phyloP scores from a whole-genome alignment of 1,140 invertebrate genomes.

The Trachymyrmex cornetzi region DNA sequence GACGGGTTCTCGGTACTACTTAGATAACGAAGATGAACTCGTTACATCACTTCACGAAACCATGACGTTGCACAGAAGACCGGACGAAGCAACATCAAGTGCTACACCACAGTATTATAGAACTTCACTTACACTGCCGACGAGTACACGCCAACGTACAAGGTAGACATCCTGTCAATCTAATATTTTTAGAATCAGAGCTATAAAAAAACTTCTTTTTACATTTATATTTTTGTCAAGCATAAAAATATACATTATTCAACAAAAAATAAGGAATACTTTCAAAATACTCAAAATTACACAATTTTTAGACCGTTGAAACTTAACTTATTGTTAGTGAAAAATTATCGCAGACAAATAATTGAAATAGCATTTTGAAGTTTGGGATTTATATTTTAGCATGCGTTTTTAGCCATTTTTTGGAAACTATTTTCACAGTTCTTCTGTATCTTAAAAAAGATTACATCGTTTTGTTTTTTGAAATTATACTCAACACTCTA shows the following conservation, averaged over 20 bases:
- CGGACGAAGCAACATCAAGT: constrained; percentile 84
- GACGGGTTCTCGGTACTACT: constrained; percentile 89
- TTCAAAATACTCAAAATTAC: too few relatives aligned
- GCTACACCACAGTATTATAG: constrained; percentile 88
- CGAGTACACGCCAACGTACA: constrained; percentile 88
- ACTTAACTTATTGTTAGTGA: too few relatives aligned
- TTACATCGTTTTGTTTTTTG: too few relatives aligned
- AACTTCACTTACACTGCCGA: constrained; percentile 90
- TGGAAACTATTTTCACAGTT: too few relatives aligned
- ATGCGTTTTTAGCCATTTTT: not conserved
- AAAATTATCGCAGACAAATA: too few relatives aligned
- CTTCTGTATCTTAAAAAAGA: too few relatives aligned
- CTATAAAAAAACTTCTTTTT: not conserved
- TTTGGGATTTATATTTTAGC: not conserved
- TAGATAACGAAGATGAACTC: constrained; percentile 88
- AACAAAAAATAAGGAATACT: too few relatives aligned
- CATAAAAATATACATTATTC: not conserved
- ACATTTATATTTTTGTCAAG: constrained; percentile 1
- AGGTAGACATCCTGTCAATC: constrained; percentile 83
- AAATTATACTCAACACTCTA: too few relatives aligned
- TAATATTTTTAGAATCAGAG: constrained; percentile 10
- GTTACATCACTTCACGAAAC: constrained; percentile 89
- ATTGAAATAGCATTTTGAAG: not conserved
- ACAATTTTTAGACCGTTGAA: too few relatives aligned
- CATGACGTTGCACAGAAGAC: constrained; percentile 91